Evolutionary conservation across 2,113 vertebrate genomes (phyloP), one percentile per base, ranked within the genome.

Genomic region (Pelvicachromis taeniatus): DNA sequence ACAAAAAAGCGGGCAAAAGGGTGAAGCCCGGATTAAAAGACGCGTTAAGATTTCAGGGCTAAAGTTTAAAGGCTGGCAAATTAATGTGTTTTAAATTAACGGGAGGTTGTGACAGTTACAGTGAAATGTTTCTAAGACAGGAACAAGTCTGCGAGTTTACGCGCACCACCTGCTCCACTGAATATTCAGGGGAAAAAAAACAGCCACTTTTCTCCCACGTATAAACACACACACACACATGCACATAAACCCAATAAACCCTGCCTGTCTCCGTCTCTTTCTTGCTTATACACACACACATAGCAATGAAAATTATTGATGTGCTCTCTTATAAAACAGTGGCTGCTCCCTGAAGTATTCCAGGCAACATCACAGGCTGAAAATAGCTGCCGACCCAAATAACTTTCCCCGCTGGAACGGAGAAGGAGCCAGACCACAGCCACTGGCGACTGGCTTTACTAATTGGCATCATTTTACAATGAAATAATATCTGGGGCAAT

Each of bases 361-460:
- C 93, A 94, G 95, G 95, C 94, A 96, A 96, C 94, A 96, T 95
- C 92, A 89, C 92, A 29, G 87, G 91, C 94, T 88, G 87, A 92
- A 96, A 96, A 96, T 96, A 96, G 93, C 94, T 92, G 83, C 88
- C 95, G 95, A 96, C 95, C 95, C 95, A 96, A 95, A 96, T 96
- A 96, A 91, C 91, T 95, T 88, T 90, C 92, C 94, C 93, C 91
- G 89, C 82, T 82, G 94, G 93, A 95, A 91, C 82, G 59, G 78
- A 90, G 89, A 85, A 61, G 80, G 81, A 92, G 90, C 89, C 94
- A 91, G 93, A 93, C 94, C 93, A 90, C 91, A 90, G 91, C 94
- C 91, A 95, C 90, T 75, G 91, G 92, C 89, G 87, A 90, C 92
- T 88, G 89, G 93, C 91, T 94, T 92, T 88, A 88, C 93, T 95